Percentiles rank a stretch among this genome's conserved stretches.
phyloP scores from a whole-genome alignment of 2,797 vertebrate genomes.

The Miichthys miiuy region DNA sequence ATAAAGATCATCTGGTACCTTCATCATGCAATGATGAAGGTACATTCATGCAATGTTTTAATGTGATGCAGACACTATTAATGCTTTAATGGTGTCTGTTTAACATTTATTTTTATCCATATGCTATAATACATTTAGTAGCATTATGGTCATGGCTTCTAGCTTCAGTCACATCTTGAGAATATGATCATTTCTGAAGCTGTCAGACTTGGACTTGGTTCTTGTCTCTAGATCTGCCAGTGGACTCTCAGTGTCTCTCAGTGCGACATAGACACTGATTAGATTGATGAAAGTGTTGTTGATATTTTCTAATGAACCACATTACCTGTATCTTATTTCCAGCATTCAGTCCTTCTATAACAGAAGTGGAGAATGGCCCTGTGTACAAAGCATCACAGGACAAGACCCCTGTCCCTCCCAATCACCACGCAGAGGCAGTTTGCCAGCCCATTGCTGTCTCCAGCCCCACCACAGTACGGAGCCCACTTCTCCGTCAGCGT shows the following conservation, averaged over 20 bases:
- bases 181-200: neutral
- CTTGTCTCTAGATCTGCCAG: neutral
- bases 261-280: too few species aligned
- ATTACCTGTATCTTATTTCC: conserved; percentile 14
- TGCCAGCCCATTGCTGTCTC: conserved; percentile 81
- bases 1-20: too few species aligned
- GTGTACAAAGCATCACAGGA: conserved; percentile 36
- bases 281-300: neutral
- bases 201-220: neutral
- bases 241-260: neutral
- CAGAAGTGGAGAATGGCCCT: conserved; percentile 22
- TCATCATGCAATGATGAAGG: too few species aligned
- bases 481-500: conserved; percentile 91
- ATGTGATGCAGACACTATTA: too few species aligned
- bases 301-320: neutral
- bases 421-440: conserved; percentile 71
- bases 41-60: too few species aligned
- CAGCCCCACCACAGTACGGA: conserved; percentile 86
- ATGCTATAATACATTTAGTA: neutral
- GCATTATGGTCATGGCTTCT: neutral
- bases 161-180: neutral
- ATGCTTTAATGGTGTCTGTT: too few species aligned
- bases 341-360: conserved; percentile 8
- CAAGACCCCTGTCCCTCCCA: conserved; percentile 56
- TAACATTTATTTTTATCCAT: too few species aligned